Evolutionary conservation across 2,113 vertebrate species (phyloP), one percentile per base, ranked within the genome.

Genomic region (Turnix velox): DNA sequence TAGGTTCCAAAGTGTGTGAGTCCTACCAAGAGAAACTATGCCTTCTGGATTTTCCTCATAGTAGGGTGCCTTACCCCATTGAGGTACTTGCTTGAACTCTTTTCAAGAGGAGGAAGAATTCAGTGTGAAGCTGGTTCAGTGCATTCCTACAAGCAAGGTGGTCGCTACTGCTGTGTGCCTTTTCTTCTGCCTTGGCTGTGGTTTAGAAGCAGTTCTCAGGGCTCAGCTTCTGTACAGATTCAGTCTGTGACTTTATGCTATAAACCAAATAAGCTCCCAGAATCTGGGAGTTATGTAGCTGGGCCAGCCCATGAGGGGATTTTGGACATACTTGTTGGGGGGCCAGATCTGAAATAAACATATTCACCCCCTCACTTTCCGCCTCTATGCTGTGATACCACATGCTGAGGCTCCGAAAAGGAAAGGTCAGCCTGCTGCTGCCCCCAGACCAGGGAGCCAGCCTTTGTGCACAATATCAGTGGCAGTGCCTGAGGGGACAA

Each of bases 361-460:
- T 17, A n/a, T 65, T 86, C 22, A 63, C 15, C 25, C 37, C 40
- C 35, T 6, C 6, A 0, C 10, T 20, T 54, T 30, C 67, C 0
- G 1, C 46, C 57, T 75, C 71, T 87, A 10, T 18, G 23, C 46
- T 80, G 63, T 2, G 4, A 54, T 46, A 48, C 61, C 93, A 48
- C 85, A 68, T 0, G 35, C 78, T 83, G 87, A 65, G 92, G 59
- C 82, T 88, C 49, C 4, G 30, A 79, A 71, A 96, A 91, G 82
- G 79, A 94, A 90, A 94, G 96, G 95, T 96, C 93, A 95, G 43
- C 39, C 67, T 62, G 78, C 54, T 82, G 87, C 77, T 94, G 94
- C 91, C 74, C 92, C 63, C 62, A 83, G 12, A 77, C 58, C 67
- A 30, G 71, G 9, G 0, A 88, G 40, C 0, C 33, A 37, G 2